Base-by-base conservation (phyloP, 2,888 invertebrate genomes). In the Dicyrtomina minuta region DNA sequence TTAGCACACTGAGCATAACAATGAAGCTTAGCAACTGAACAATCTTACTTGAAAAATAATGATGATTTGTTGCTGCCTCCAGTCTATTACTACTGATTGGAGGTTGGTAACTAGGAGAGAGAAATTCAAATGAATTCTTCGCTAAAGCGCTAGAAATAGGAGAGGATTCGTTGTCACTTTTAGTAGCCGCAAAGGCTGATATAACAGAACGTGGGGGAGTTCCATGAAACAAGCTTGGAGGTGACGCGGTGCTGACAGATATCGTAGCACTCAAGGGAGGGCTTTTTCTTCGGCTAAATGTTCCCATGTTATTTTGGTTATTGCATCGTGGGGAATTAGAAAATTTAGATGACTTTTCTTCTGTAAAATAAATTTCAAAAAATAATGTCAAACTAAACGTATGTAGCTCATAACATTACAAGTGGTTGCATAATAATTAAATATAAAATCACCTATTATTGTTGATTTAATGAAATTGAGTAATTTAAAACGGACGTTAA, bases 381-480 rank as follows among this genome's bases (percentile, higher is more conserved):
- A 15, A 53, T 22, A 53, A n/a, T n/a, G n/a, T 55, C 24, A 55
- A 55, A 10, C 12, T 55, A 10, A 22, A 27, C 10, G 27, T 13
- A 55, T 2, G 55, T 27, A 26, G 12, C 5, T 55, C 53, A 55
- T 26, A 55, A 55, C 15, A n/a, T 26, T 27, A 13, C 17, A 26
- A 55, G 3, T 22, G 5, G 33, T 33, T 5, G 33, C 8, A 33
- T 33, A n/a, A n/a, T 20, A 51, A 5, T 51, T 51, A 13, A 22
- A 17, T 20, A 12, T 41, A 10, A 39, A 39, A 62, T 71, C 27
- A 72, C 71, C 71, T 39, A 66, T 66, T 53, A 66, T 46, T 10
- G 60, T 26, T 33, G 59, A 43, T 49, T 72, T 72, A n/a, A 72
- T 51, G 3, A 49, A 43, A 58, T 72, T 72, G 6, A 66, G 26